Conservation (phyloP, 2,113 vertebrate species). For the Charina bottae region DNA sequence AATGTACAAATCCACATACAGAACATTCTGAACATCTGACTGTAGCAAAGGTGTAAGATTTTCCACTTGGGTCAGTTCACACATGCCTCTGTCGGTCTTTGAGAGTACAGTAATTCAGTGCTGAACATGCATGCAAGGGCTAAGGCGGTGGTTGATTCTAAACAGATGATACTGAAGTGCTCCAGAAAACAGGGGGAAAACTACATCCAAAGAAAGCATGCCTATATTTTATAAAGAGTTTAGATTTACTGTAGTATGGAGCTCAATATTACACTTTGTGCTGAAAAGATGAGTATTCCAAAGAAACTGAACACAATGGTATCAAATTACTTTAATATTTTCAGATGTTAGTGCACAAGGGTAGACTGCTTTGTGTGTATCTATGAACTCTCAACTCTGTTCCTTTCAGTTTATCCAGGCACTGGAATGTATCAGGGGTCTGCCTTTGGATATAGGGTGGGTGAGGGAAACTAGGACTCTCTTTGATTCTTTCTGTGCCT, state of each 20-base stretch:
- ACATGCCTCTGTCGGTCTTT: not conserved
- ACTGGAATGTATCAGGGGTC: not conserved
- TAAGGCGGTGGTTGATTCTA: not conserved
- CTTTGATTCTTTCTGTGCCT: slow-evolving; percentile 2
- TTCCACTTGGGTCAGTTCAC: not conserved
- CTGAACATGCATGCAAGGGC: not conserved
- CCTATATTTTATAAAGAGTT: not conserved
- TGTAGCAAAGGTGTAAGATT: not conserved
- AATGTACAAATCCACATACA: not conserved
- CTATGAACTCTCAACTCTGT: not conserved
- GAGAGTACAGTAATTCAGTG: not conserved
- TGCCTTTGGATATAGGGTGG: slow-evolving; percentile 3
- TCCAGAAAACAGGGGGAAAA: not conserved
- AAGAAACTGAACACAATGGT: not conserved
- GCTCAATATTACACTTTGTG: not conserved
- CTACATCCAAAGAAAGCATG: not conserved
- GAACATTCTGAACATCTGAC: not conserved
- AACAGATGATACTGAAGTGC: not conserved
- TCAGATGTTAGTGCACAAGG: not conserved
- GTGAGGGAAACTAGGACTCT: not conserved
- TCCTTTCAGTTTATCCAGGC: slow-evolving; percentile 10
- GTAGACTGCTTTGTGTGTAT: not conserved
- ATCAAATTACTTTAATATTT: not conserved
- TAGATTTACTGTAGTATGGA: not conserved
- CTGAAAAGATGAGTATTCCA: not conserved